Conservation (phyloP, 2,888 invertebrate genomes). For the Microctonus hyperodae region DNA sequence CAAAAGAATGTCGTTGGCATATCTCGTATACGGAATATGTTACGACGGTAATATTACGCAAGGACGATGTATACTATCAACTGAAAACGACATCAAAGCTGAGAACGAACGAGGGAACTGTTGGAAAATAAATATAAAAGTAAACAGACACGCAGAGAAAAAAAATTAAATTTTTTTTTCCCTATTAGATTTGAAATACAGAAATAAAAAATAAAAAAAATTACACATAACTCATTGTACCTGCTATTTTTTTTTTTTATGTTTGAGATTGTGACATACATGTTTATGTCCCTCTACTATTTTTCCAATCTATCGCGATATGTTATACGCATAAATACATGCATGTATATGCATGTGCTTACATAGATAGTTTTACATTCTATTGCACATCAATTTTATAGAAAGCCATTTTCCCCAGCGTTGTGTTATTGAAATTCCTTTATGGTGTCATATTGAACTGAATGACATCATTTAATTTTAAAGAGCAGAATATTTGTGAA, state of each 20-base stretch:
- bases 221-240: background rate
- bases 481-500: background rate
- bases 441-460: background rate
- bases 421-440: background rate
- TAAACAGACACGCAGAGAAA: background rate
- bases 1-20: constrained; percentile 33
- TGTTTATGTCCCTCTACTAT: background rate
- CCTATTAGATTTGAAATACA: background rate
- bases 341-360: too few species aligned
- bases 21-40: constrained; percentile 24
- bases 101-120: background rate
- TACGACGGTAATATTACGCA: constrained; percentile 31
- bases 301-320: background rate
- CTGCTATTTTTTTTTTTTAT: background rate
- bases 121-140: constrained; percentile 7
- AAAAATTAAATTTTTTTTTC: background rate
- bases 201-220: background rate
- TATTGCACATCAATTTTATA: background rate
- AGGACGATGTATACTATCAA: constrained; percentile 10
- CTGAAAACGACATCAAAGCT: constrained; percentile 27
- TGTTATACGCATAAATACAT: background rate
- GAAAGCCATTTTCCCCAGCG: background rate
- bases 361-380: too few species aligned
- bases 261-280: background rate
- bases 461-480: background rate